These are phyloP conservation scores for Kradibia gibbosae DNA, from an alignment of 1,140 invertebrate genomes.

Conservation along the genomic window DNA sequence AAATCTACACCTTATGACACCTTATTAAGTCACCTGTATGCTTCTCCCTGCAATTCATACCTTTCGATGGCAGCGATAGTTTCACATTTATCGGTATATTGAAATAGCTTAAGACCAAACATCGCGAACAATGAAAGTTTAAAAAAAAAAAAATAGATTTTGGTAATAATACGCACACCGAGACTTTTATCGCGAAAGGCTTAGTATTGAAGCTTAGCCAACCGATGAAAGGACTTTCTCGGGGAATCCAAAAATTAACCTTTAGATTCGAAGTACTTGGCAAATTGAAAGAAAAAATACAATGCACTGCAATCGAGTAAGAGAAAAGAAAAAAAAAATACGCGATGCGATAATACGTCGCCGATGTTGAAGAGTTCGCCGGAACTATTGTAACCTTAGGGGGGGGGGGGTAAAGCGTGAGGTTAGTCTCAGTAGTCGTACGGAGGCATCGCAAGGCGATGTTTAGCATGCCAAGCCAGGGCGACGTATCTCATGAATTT, in stretches of 20 bases:
- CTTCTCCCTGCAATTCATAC: background rate
- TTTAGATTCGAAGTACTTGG: background rate
- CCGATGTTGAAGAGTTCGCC: background rate
- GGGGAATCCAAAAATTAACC: too few species aligned
- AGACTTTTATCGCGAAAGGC: too few species aligned
- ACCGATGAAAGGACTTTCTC: too few species aligned
- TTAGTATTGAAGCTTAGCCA: too few species aligned
- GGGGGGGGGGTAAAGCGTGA: too few species aligned
- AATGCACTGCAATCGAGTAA: too few species aligned
- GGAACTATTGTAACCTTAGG: constrained; percentile 1
- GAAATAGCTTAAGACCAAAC: too few species aligned
- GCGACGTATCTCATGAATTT: constrained; percentile 51
- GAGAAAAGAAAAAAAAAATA: too few species aligned
- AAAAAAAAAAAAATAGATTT: too few species aligned
- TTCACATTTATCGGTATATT: too few species aligned
- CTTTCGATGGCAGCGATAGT: background rate
- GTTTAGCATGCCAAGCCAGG: constrained; percentile 42
- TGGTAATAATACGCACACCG: too few species aligned
- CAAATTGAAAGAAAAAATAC: background rate
- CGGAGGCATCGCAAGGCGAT: background rate
- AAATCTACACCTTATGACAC: background rate
- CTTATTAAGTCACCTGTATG: background rate
- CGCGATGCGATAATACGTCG: background rate
- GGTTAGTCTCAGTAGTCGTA: background rate
- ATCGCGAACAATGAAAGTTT: too few species aligned